Base-by-base conservation (phyloP, 2,113 vertebrate genomes). In the Tachuris rubrigastra region DNA sequence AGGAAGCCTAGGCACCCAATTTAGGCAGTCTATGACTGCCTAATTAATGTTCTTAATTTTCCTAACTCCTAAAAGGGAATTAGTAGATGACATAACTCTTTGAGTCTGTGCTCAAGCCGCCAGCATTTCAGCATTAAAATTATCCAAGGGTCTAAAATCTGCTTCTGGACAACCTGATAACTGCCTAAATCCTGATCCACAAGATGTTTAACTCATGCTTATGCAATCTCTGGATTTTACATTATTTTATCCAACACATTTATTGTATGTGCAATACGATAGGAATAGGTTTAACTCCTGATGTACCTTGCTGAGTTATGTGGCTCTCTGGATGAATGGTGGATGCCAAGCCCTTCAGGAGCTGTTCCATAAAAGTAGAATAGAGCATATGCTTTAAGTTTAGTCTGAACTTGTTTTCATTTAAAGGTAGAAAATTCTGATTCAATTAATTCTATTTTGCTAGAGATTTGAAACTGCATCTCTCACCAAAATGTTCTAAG, bases 31-130 rank as follows among this genome's bases (percentile, higher is more conserved):
- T 74, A 31, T 92, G 90, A 89, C 58, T 82, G 72, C 33, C 33
- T 89, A 89, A 93, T 81, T 87, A 78, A 89, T 90, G 79, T 55
- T 71, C 86, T 84, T 96, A 94, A 88, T 95, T 86, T 92, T 89
- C 59, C 25, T 74, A 42, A 63, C 42, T 90, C 47, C 60, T 78
- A 35, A 90, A 90, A 93, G 50, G 27, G 73, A 90, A 67, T 96
- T 90, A 84, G 50, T 39, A 92, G 42, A 89, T 90, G 50, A 92
- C 92, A 67, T 47, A 92, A 41, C 67, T 86, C 30, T 63, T 80
- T 59, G 83, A 92, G 41, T 63, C 75, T 63, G 56, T 90, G 89
- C 63, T 76, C 83, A 95, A 75, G 73, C 60, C 90, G 79, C 5
- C 35, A 75, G 39, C 22, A 47, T 77, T 93, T 84, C 65, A 71